Evolutionary conservation across 1,140 invertebrate genomes (phyloP).

Genomic region (Melitaea cinxia): DNA sequence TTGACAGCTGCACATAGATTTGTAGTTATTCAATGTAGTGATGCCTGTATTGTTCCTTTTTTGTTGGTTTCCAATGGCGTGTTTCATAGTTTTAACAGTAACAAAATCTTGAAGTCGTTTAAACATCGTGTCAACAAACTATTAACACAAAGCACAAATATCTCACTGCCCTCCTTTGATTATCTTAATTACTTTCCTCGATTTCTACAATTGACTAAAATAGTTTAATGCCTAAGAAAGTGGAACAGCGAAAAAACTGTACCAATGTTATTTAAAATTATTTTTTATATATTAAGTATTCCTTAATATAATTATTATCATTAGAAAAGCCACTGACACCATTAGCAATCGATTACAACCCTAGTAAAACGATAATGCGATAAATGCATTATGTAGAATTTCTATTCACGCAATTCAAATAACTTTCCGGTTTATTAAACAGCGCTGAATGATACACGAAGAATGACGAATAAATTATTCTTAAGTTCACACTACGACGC

Average conservation of each 20-base stretch:
- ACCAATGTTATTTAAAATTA: not conserved
- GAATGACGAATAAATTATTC: conserved; percentile 61
- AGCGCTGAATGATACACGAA: conserved; percentile 54
- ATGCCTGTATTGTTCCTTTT: conserved; percentile 3
- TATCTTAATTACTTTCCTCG: conserved; percentile 16
- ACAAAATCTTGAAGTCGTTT: conserved; percentile 46
- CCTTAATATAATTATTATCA: conserved; percentile 41
- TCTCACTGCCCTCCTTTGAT: conserved; percentile 55
- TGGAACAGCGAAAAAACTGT: not conserved
- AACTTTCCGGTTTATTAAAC: conserved; percentile 70
- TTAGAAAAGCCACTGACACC: conserved; percentile 21
- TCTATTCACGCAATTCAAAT: conserved; percentile 69
- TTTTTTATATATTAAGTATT: not conserved
- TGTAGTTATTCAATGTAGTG: not conserved
- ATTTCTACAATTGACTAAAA: conserved; percentile 34
- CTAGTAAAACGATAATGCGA: conserved; percentile 58
- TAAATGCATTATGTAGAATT: conserved; percentile 64
- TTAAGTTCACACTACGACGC: conserved; percentile 41
- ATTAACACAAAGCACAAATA: conserved; percentile 30
- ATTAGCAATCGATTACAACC: conserved; percentile 54
- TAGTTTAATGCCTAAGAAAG: not conserved
- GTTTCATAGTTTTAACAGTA: conserved; percentile 37
- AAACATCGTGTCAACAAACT: conserved; percentile 37
- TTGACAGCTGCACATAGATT: conserved; percentile 15
- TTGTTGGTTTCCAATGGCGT: conserved; percentile 40